Evolutionary conservation across 2,888 invertebrate genomes (phyloP).

Genomic region (Tipula confusa): DNA sequence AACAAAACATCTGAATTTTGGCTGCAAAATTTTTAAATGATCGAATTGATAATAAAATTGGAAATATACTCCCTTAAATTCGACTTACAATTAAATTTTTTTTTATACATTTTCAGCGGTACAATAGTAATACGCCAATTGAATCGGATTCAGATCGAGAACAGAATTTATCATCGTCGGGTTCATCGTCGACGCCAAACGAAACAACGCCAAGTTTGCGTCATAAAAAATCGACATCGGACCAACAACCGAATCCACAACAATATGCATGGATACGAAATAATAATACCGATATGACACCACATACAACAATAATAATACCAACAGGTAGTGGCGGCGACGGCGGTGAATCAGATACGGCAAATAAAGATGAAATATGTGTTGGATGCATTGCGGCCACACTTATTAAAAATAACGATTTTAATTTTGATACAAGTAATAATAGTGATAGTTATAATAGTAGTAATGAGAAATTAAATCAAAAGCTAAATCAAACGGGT

Average conservation of each 20-base stretch:
- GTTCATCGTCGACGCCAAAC: slow-evolving; percentile 55
- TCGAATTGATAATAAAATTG: neutral
- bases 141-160: slow-evolving; percentile 31
- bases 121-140: neutral
- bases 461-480: neutral
- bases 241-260: neutral
- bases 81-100: neutral
- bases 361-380: slow-evolving; percentile 29
- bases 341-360: neutral
- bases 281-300: neutral
- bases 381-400: slow-evolving; percentile 31
- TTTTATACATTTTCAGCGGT: neutral
- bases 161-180: neutral
- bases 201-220: slow-evolving; percentile 57
- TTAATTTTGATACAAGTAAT: neutral
- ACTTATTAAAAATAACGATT: neutral
- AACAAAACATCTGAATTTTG: neutral
- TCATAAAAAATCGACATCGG: neutral
- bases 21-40: neutral
- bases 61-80: neutral
- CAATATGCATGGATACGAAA: neutral
- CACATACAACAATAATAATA: neutral
- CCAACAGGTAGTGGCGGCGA: neutral
- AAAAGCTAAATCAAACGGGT: neutral
- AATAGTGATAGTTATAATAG: neutral